phyloP scores from a whole-genome alignment of 2,888 invertebrate species.

The Amorpha juglandis region DNA sequence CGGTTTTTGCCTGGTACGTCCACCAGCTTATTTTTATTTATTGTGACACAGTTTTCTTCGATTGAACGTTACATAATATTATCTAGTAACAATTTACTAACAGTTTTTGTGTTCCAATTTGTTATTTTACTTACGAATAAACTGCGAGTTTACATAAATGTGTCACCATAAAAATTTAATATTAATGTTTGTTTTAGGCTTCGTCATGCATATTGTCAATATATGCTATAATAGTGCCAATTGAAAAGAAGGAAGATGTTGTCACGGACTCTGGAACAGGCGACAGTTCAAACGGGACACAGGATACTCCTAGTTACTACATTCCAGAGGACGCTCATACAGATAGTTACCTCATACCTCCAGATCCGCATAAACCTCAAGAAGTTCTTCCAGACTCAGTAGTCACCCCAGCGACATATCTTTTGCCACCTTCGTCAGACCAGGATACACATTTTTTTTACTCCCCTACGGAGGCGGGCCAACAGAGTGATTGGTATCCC shows the following conservation, averaged over 20 bases:
- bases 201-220: constrained; percentile 51
- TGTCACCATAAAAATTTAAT: constrained; percentile 8
- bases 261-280: constrained; percentile 40
- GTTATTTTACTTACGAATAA: constrained; percentile 27
- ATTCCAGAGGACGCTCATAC: constrained; percentile 52
- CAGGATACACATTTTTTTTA: constrained; percentile 57
- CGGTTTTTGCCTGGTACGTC: constrained; percentile 13
- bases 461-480: constrained; percentile 55
- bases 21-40: constrained; percentile 56
- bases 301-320: constrained; percentile 59
- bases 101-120: constrained; percentile 12
- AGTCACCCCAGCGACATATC: constrained; percentile 65
- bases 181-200: constrained; percentile 56
- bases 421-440: constrained; percentile 64
- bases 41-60: constrained; percentile 68
- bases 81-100: constrained; percentile 47
- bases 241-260: constrained; percentile 51
- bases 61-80: constrained; percentile 67
- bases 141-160: neutral
- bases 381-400: constrained; percentile 51
- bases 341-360: constrained; percentile 68
- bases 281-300: constrained; percentile 42
- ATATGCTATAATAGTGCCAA: constrained; percentile 65
- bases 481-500: constrained; percentile 75
- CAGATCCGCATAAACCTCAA: constrained; percentile 57